A percentile compares a stretch with the other conserved stretches of the same genome.
phyloP scores from a whole-genome alignment of 1,140 invertebrate genomes.

The Bombus confusus region DNA sequence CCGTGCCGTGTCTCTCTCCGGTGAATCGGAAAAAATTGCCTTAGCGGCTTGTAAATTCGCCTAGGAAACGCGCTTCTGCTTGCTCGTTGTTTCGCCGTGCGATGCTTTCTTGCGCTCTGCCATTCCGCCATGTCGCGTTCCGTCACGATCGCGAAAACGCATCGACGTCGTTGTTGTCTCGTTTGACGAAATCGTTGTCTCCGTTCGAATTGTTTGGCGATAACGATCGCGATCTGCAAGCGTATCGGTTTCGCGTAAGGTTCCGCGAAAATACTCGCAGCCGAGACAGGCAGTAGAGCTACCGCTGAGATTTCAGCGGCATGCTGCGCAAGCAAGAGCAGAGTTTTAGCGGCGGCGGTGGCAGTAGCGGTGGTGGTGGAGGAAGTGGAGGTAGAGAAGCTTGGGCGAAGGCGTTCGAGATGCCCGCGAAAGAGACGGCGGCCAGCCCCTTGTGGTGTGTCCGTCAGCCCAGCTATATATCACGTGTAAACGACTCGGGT shows the following conservation, averaged over 20 bases:
- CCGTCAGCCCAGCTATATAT: conserved; percentile 75
- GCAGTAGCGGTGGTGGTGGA: not conserved
- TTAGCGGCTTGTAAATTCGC: conserved; percentile 55
- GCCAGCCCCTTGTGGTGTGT: conserved; percentile 65
- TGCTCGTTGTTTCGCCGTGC: no score
- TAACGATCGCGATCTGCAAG: not conserved
- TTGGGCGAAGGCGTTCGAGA: conserved; percentile 47
- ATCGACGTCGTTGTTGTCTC: not conserved
- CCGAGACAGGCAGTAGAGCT: conserved; percentile 30
- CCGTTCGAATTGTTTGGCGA: not conserved
- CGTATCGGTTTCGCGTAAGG: not conserved
- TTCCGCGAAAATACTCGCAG: not conserved
- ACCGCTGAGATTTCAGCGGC: conserved; percentile 62
- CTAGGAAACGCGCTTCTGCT: conserved; percentile 39
- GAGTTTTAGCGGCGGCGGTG: not conserved
- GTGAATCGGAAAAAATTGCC: conserved; percentile 67
- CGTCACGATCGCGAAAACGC: no score
- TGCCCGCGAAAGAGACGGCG: conserved; percentile 62
- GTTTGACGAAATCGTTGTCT: not conserved
- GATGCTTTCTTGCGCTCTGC: not conserved
- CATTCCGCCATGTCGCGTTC: no score
- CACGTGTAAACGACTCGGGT: conserved; percentile 77
- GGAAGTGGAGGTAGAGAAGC: not conserved
- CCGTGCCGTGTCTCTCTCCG: conserved; percentile 56
- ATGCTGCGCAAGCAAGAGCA: conserved; percentile 26